These are phyloP conservation scores for Halocynthia aurantium DNA, from an alignment of 23 tunicate genomes.

Conservation along the genomic window DNA sequence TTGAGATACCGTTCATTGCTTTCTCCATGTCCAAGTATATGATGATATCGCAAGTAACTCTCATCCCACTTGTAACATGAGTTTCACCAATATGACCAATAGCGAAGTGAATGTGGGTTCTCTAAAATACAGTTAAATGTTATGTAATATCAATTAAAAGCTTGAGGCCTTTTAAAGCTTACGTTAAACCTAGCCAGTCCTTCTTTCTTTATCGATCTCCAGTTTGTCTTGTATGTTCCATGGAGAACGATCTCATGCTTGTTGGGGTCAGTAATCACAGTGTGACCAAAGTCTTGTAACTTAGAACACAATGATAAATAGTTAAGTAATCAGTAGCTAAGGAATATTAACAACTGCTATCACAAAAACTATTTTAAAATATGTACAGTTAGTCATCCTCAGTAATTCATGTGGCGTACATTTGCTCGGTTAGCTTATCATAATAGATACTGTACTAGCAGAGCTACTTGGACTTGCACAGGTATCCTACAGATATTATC, in stretches of 20 bases:
- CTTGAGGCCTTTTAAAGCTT: neutral
- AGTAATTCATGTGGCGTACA: too few relatives aligned
- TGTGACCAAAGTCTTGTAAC: slow-evolving; percentile 22
- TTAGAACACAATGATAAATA: neutral
- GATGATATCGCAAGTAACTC: slow-evolving; percentile 35
- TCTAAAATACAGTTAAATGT: neutral
- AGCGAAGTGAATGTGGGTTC: slow-evolving; percentile 70
- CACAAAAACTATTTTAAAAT: too few relatives aligned
- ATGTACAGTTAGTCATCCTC: too few relatives aligned
- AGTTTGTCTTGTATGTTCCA: slow-evolving; percentile 50
- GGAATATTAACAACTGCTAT: neutral
- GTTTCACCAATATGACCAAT: slow-evolving; percentile 43
- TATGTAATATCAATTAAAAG: neutral
- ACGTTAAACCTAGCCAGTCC: slow-evolving; percentile 60
- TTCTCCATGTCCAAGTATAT: slow-evolving; percentile 42
- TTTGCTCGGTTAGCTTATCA: too few relatives aligned
- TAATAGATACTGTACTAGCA: too few relatives aligned
- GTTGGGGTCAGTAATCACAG: slow-evolving; percentile 30
- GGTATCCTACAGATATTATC: too few relatives aligned
- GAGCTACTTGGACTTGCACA: too few relatives aligned
- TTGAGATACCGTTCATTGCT: slow-evolving; percentile 20
- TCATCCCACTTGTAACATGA: slow-evolving; percentile 69
- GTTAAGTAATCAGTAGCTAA: neutral
- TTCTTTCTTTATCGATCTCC: slow-evolving; percentile 44
- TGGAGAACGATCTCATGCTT: slow-evolving; percentile 29